Percentiles rank a stretch among this genome's conserved stretches.
These are phyloP conservation scores for Perca fluviatilis DNA, from an alignment of 2,113 vertebrate species.

Conservation along the genomic window DNA sequence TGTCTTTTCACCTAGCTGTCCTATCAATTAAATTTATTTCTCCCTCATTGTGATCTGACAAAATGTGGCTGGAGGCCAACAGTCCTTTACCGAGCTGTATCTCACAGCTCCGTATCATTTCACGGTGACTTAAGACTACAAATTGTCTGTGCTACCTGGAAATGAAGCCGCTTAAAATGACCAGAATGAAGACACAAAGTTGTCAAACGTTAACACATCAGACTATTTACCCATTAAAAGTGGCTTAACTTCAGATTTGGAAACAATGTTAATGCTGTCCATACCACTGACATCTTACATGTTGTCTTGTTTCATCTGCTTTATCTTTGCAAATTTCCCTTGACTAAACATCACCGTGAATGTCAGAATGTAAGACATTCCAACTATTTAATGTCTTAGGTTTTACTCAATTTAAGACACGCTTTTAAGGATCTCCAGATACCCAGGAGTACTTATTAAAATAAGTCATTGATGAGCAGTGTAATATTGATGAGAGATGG, in stretches of 20 bases:
- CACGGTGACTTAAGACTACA: neutral
- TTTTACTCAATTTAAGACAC: constrained; percentile 8
- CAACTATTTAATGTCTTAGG: neutral
- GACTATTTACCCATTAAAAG: neutral
- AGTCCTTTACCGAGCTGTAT: neutral
- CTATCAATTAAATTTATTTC: no score
- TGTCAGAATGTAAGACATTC: neutral
- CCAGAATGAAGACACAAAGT: neutral
- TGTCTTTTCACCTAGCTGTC: no score
- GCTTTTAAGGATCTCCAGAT: constrained; percentile 15
- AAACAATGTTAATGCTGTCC: neutral
- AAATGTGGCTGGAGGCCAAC: neutral
- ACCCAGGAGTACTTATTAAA: constrained; percentile 13
- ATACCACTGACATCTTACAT: neutral
- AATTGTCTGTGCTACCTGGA: neutral
- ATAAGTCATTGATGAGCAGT: constrained; percentile 36
- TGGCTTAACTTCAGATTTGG: neutral
- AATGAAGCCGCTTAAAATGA: neutral
- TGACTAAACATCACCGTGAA: neutral
- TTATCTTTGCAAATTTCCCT: neutral
- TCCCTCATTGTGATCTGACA: neutral
- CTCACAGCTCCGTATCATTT: neutral
- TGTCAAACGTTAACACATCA: neutral
- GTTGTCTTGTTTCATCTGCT: neutral
- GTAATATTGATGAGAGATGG: constrained; percentile 43